Evolutionary conservation across 2,888 invertebrate genomes (phyloP).

Genomic region (Suillia variegata): DNA sequence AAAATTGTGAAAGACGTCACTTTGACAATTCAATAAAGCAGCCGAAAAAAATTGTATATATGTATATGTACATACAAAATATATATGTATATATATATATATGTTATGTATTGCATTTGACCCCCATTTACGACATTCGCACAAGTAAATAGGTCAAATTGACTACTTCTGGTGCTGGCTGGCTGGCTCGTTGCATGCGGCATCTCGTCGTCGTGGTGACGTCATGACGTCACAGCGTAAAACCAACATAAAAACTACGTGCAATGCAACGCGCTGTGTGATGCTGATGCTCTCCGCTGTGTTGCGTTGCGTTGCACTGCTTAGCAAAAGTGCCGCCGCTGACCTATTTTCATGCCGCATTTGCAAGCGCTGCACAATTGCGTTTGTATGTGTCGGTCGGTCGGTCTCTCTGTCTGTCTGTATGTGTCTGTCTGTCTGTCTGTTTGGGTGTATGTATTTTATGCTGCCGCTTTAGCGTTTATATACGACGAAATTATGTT

Average conservation of each 20-base stretch:
- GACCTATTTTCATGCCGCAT: background rate
- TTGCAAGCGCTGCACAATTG: background rate
- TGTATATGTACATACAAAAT: background rate
- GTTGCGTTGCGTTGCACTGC: background rate
- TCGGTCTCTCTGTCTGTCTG: too few relatives aligned
- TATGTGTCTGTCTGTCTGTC: too few relatives aligned
- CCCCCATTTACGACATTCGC: background rate
- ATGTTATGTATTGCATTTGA: background rate
- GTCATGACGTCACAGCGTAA: too few relatives aligned
- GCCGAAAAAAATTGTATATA: background rate
- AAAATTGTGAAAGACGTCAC: slow-evolving; percentile 4
- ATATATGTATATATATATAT: slow-evolving; percentile 8
- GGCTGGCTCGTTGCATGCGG: background rate
- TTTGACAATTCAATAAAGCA: background rate
- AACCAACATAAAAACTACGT: background rate
- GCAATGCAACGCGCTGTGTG: background rate
- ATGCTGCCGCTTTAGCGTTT: slow-evolving; percentile 12
- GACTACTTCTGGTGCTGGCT: background rate
- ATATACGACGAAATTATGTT: background rate
- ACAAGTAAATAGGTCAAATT: slow-evolving; percentile 12
- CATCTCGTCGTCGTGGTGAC: slow-evolving; percentile 5
- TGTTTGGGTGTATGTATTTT: slow-evolving; percentile 17
- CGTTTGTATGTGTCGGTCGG: background rate
- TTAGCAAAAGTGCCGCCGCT: background rate
- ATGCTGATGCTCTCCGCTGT: background rate